Percentiles rank a stretch among this genome's conserved stretches.
phyloP scores from a whole-genome alignment of 2,888 invertebrate genomes.

The Tubulanus polymorphus region DNA sequence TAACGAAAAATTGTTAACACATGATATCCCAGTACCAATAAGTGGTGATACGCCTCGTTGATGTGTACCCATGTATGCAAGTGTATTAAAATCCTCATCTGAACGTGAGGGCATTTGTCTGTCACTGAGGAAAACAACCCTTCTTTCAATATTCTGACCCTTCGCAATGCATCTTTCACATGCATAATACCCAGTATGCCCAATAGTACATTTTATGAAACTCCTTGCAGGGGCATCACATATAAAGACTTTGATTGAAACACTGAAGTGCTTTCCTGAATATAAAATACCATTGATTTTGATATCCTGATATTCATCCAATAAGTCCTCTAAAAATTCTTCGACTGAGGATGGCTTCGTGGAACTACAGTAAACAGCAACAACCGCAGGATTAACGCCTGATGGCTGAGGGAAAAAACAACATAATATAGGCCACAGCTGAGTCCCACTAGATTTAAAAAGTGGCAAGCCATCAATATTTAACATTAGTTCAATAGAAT shows the following conservation, averaged over 20 bases:
- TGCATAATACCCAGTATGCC: constrained; percentile 12
- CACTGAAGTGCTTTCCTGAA: not conserved
- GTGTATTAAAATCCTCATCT: constrained; percentile 5
- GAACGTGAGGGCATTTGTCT: not conserved
- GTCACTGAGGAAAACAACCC: not conserved
- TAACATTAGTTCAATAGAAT: constrained; percentile 1
- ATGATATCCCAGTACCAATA: constrained; percentile 9
- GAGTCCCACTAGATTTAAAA: constrained; percentile 6
- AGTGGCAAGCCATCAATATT: constrained; percentile 15
- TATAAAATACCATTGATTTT: not conserved
- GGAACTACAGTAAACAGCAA: constrained; percentile 11
- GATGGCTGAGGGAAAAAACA: not conserved
- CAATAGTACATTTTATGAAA: constrained; percentile 14
- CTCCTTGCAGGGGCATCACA: constrained; percentile 21
- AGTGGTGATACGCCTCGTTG: constrained; percentile 14
- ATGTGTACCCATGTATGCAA: constrained; percentile 3
- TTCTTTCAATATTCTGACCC: constrained; percentile 6
- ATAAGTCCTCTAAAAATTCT: constrained; percentile 12
- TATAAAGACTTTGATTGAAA: constrained; percentile 12
- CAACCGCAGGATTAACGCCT: constrained; percentile 6
- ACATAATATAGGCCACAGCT: constrained; percentile 11
- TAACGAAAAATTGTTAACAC: constrained; percentile 15
- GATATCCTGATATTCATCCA: constrained; percentile 1
- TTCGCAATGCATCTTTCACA: constrained; percentile 13
- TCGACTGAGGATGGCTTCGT: constrained; percentile 10